These are phyloP conservation scores for Nannobrachium achirus DNA, from an alignment of 2,113 vertebrate species.

Conservation along the genomic window DNA sequence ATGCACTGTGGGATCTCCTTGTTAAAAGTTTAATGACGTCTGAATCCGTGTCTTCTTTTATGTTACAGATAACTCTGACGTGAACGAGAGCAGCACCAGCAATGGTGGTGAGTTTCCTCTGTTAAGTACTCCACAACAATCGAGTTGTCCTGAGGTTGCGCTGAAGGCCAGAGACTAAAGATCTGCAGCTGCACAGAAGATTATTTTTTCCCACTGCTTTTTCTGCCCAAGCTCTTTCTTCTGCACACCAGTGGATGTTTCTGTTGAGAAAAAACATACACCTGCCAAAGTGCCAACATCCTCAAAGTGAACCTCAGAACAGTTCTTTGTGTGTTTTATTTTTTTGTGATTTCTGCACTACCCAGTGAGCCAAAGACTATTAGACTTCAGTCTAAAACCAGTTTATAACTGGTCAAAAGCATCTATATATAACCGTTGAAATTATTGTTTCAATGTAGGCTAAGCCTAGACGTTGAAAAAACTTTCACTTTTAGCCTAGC, in stretches of 20 bases:
- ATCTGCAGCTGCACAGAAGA: constrained; percentile 4
- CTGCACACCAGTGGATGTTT: constrained; percentile 1
- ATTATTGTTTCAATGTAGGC: too few species aligned
- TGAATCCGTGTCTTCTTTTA: constrained; percentile 24
- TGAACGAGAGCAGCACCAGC: constrained; percentile 56
- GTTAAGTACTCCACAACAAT: not conserved
- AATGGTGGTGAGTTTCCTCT: constrained; percentile 56
- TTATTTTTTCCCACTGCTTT: not conserved
- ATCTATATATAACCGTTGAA: too few species aligned
- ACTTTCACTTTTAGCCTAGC: too few species aligned
- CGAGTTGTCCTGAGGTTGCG: constrained; percentile 1
- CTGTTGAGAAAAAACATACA: constrained; percentile 6
- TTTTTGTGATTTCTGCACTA: too few species aligned
- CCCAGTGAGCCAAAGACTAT: not conserved
- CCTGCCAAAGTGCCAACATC: constrained; percentile 18
- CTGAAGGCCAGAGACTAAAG: not conserved
- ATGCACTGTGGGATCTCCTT: too few species aligned
- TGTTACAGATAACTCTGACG: constrained; percentile 51
- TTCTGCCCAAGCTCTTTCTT: constrained; percentile 8
- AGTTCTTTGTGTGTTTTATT: too few species aligned
- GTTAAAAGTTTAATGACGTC: not conserved
- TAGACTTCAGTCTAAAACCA: not conserved
- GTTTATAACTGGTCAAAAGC: too few species aligned
- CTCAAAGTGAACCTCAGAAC: constrained; percentile 31
- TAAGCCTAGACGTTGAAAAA: too few species aligned